Percentiles rank a stretch among this genome's conserved stretches.
Evolutionary conservation across 2,888 invertebrate genomes (phyloP).

Genomic region (Epinotia demarniana): DNA sequence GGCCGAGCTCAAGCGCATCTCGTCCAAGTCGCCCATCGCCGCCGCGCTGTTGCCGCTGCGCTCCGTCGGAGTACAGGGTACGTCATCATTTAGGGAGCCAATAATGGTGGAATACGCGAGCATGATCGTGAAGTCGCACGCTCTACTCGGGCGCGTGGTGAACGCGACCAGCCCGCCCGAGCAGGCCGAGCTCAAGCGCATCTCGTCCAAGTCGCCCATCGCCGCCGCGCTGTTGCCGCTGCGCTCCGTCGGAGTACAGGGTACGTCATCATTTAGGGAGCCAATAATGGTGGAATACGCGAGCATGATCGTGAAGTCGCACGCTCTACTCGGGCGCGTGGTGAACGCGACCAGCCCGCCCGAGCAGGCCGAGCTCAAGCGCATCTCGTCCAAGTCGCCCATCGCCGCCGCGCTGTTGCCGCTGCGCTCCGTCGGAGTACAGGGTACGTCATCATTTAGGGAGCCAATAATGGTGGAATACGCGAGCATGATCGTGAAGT

Average conservation of each 20-base stretch:
- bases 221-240: slow-evolving; percentile 96
- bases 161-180: slow-evolving; percentile 91
- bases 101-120: slow-evolving; percentile 97
- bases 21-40: slow-evolving; percentile 88
- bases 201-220: slow-evolving; percentile 89
- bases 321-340: no score
- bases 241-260: slow-evolving; percentile 98
- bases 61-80: slow-evolving; percentile 98
- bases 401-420: slow-evolving; percentile 95
- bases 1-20: slow-evolving; percentile 88
- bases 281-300: not conserved
- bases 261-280: slow-evolving; percentile 70
- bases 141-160: no score
- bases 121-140: slow-evolving; percentile 96
- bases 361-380: slow-evolving; percentile 85
- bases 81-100: slow-evolving; percentile 49
- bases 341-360: no score
- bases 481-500: slow-evolving; percentile 95
- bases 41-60: slow-evolving; percentile 96
- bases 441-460: slow-evolving; percentile 85
- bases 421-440: slow-evolving; percentile 98
- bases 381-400: slow-evolving; percentile 89
- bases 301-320: no score
- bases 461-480: slow-evolving; percentile 97
- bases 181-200: slow-evolving; percentile 87